phyloP scores from a whole-genome alignment of 2,797 vertebrate genomes.

The Mergus octosetaceus region DNA sequence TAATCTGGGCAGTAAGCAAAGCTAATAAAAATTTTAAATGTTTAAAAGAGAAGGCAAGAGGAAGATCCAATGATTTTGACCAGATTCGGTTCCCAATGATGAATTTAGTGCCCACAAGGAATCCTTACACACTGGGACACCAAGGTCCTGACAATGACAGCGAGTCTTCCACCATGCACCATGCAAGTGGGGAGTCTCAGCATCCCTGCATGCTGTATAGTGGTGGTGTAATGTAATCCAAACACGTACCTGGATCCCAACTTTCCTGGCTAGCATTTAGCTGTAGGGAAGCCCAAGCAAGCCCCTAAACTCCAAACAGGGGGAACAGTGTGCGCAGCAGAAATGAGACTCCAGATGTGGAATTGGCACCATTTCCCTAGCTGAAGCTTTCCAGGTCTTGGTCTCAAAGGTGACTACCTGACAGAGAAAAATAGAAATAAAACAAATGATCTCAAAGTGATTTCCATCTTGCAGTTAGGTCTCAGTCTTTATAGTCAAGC shows the following conservation, averaged over 20 bases:
- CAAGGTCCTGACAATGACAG: background rate
- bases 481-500: background rate
- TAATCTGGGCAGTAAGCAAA: background rate
- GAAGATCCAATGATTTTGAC: background rate
- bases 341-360: conserved; percentile 2
- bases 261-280: background rate
- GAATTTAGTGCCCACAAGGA: background rate
- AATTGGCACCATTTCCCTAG: background rate
- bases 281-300: background rate
- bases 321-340: background rate
- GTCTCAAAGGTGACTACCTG: background rate
- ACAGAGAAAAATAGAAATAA: background rate
- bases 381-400: background rate
- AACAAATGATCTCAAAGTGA: background rate
- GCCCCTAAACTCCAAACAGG: background rate
- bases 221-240: background rate
- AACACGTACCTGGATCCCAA: background rate
- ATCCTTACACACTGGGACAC: background rate
- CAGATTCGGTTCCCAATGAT: background rate
- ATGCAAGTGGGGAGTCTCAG: background rate
- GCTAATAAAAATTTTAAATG: background rate
- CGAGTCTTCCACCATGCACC: background rate
- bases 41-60: background rate
- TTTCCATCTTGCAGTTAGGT: background rate
- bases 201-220: background rate